Evolutionary conservation across 1,140 invertebrate genomes (phyloP), one percentile per base, ranked within the genome.

Genomic region (Drosophila mayri): DNA sequence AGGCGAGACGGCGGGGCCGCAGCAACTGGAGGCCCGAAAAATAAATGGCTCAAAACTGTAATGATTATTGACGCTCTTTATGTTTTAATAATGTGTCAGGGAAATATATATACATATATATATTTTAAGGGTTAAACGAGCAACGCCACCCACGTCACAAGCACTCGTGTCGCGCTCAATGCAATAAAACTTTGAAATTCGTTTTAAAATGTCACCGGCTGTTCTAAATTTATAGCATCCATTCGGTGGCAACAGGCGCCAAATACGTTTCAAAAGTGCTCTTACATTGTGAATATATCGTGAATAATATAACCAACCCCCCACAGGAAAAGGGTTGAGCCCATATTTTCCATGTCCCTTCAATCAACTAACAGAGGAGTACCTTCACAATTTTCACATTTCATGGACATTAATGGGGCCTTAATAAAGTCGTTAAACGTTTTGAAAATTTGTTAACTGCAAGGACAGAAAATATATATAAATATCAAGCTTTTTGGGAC

Each of bases 61-160:
- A 90, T 90, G 85, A 90, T 85, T 90, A 90, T 90, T 85, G 85
- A 90, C 86, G 85, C 85, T 90, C 78, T 90, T 90, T 90, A 90
- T 90, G 81, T 81, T 90, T 90, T 90, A 90, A 90, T 90, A 90
- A 90, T 90, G 85, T 79, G 81, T 76, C 85, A 81, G 60, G 41
- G 64, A 76, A 81, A 86, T 84, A 65, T 63, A 80, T 74, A 58
- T 64, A 62, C 49, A 49, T n/a, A 49, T 6, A 67, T 50, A 70
- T 81, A 75, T 81, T 75, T 82, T 76, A 90, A 90, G 85, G 85
- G 85, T 90, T 90, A 90, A 90, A 86, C 70, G 81, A 44, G 35
- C 70, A 66, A 73, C 60, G 49, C 70, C 74, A 81, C 66, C 68
- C 83, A 87, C 70, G 81, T 90, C 86, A 81, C 52, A 38, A 85